A percentile compares a stretch with the other conserved stretches of the same genome.
These are phyloP conservation scores for Plectus sambesii DNA, from an alignment of 1,140 invertebrate genomes.

Conservation along the genomic window DNA sequence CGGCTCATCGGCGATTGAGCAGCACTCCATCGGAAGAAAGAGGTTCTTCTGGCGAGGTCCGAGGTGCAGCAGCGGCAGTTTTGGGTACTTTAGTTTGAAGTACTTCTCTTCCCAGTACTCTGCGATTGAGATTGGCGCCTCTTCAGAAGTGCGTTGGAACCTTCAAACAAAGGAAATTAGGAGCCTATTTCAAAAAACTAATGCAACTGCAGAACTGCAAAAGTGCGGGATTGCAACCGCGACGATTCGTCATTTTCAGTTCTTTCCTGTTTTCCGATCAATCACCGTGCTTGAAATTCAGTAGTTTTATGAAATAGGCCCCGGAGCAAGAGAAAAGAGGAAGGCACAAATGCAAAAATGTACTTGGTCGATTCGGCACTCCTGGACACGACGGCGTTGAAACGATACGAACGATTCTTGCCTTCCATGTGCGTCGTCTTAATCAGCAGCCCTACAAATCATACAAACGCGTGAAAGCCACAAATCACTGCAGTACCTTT, in stretches of 20 bases:
- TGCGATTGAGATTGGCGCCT: constrained; percentile 27
- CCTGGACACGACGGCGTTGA: neutral
- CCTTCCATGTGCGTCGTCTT: constrained; percentile 21
- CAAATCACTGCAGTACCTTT: neutral
- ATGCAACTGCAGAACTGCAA: constrained; percentile 1
- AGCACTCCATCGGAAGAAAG: constrained; percentile 45
- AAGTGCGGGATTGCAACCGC: neutral
- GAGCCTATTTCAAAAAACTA: too few species aligned
- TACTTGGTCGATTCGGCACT: neutral
- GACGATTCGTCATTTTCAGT: constrained; percentile 16
- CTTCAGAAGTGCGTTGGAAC: too few species aligned
- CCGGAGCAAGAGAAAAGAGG: neutral
- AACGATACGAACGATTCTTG: constrained; percentile 21
- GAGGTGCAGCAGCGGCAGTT: constrained; percentile 43
- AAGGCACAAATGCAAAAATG: neutral
- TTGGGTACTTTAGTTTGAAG: constrained; percentile 27
- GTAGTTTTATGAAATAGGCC: too few species aligned
- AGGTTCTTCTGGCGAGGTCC: constrained; percentile 28
- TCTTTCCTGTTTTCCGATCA: too few species aligned
- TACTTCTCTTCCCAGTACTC: constrained; percentile 42
- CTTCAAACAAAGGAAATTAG: too few species aligned
- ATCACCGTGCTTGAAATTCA: too few species aligned
- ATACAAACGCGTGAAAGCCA: constrained; percentile 10
- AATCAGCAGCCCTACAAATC: constrained; percentile 19
- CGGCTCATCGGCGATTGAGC: constrained; percentile 34